phyloP scores from a whole-genome alignment of 2,888 invertebrate species.

The Zygaena filipendulae region DNA sequence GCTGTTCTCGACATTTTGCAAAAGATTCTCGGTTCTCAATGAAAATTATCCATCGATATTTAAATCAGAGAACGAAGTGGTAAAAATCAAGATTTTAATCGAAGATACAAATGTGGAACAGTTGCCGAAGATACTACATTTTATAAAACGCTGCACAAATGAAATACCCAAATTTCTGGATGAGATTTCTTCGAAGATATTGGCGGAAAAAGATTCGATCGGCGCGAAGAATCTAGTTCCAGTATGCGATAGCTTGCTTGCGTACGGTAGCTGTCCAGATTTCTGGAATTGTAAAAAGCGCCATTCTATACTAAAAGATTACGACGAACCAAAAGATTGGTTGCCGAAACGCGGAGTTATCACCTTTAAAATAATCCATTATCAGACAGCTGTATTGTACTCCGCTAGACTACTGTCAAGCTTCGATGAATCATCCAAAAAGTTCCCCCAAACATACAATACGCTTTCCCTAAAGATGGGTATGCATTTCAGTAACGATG shows the following conservation, averaged over 20 bases:
- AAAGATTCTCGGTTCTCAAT: constrained; percentile 74
- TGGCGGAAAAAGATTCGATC: constrained; percentile 40
- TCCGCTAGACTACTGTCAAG: constrained; percentile 60
- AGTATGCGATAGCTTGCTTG: constrained; percentile 71
- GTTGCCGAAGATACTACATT: constrained; percentile 69
- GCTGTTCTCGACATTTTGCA: constrained; percentile 74
- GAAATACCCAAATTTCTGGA: constrained; percentile 39
- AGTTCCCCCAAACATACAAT: constrained; percentile 38
- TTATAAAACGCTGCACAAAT: constrained; percentile 59
- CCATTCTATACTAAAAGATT: constrained; percentile 67
- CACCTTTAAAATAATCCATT: constrained; percentile 65
- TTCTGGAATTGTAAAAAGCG: constrained; percentile 67
- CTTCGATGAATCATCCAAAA: constrained; percentile 21
- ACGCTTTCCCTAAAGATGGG: constrained; percentile 44
- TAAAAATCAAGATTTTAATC: constrained; percentile 63
- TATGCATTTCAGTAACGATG: constrained; percentile 39
- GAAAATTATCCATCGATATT: constrained; percentile 67
- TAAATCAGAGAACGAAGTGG: constrained; percentile 23
- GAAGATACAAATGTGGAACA: constrained; percentile 70
- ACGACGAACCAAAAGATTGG: constrained; percentile 58
- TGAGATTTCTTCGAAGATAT: constrained; percentile 33
- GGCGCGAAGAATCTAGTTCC: constrained; percentile 47
- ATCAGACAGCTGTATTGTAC: constrained; percentile 71
- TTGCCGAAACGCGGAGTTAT: constrained; percentile 66
- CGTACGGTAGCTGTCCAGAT: constrained; percentile 73